Evolutionary conservation across 2,888 invertebrate species (phyloP).

Genomic region (Netelia fuscicornis): DNA sequence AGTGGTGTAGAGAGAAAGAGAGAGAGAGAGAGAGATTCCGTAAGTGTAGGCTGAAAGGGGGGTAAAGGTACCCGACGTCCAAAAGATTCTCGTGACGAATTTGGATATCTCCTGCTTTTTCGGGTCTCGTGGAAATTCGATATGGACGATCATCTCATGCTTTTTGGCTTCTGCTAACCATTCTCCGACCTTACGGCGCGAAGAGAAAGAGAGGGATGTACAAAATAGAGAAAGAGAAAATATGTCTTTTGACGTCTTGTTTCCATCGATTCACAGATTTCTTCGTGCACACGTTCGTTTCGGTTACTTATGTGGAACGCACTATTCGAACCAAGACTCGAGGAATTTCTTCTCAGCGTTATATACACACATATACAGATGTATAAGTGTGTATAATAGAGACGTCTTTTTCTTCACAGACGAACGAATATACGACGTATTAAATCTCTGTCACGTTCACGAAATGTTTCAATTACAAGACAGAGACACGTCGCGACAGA

Average conservation of each 20-base stretch:
- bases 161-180: conserved; percentile 41
- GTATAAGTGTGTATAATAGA: not conserved
- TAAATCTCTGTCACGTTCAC: conserved; percentile 67
- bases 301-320: conserved; percentile 62
- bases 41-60: not conserved
- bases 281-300: conserved; percentile 57
- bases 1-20: not conserved
- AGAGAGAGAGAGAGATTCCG: not conserved
- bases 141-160: conserved; percentile 77
- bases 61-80: conserved; percentile 15
- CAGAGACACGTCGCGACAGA: conserved; percentile 33
- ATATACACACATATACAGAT: conserved; percentile 21
- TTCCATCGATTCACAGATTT: conserved; percentile 62
- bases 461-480: conserved; percentile 66
- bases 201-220: conserved; percentile 1
- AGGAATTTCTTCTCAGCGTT: conserved; percentile 54
- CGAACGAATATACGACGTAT: conserved; percentile 62
- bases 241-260: conserved; percentile 66
- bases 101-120: conserved; percentile 68
- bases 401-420: conserved; percentile 50
- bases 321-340: conserved; percentile 32
- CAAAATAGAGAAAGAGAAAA: conserved; percentile 35
- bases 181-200: conserved; percentile 34
- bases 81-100: conserved; percentile 81
- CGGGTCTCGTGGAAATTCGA: conserved; percentile 73